phyloP scores from a whole-genome alignment of 2,113 vertebrate species.

The Vulpes vulpes region DNA sequence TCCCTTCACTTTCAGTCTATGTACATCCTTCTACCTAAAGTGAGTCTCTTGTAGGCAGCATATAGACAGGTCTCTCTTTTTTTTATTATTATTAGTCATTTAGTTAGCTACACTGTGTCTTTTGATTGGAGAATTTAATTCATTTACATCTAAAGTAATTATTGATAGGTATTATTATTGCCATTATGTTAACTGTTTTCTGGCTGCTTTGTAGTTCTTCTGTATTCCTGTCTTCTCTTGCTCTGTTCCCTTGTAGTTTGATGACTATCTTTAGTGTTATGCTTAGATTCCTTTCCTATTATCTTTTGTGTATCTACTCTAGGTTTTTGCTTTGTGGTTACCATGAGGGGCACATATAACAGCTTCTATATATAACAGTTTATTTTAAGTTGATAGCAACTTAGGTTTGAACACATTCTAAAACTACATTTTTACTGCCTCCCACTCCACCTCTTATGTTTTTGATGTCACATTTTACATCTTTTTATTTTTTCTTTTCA shows the following conservation, averaged over 20 bases:
- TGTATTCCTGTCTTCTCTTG: not conserved
- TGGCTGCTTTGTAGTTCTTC: not conserved
- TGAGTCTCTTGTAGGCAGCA: not conserved
- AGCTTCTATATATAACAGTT: not conserved
- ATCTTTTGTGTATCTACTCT: not conserved
- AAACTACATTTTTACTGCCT: not conserved
- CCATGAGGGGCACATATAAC: not conserved
- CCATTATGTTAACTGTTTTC: not conserved
- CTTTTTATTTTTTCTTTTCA: not conserved
- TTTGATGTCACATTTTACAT: not conserved
- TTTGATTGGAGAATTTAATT: not conserved
- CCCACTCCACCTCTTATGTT: not conserved
- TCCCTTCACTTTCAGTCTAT: not conserved
- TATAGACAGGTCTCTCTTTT: not conserved
- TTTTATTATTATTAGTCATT: not conserved
- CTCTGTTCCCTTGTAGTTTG: not conserved
- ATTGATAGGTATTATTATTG: not conserved
- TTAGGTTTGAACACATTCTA: not conserved
- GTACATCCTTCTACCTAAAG: not conserved
- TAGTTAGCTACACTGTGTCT: not conserved
- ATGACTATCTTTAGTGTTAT: not conserved
- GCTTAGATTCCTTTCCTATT: not conserved
- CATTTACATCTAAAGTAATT: not conserved
- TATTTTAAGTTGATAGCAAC: not conserved
- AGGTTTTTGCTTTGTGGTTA: not conserved